A percentile compares a stretch with the other conserved stretches of the same genome.
Evolutionary conservation across 2,113 vertebrate genomes (phyloP).

Genomic region (Notarius quadriscutis): DNA sequence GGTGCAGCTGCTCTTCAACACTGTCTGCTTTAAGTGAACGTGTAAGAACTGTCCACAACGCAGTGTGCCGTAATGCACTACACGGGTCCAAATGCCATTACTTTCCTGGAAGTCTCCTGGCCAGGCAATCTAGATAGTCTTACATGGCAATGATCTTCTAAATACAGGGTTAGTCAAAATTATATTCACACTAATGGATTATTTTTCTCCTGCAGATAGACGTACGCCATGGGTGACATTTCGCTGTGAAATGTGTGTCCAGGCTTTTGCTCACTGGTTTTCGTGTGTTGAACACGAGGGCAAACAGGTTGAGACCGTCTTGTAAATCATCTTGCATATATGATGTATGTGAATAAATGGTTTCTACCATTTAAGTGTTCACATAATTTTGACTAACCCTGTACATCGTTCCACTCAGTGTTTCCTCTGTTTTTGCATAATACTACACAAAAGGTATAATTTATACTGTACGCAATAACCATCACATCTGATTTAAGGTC

Average conservation of each 20-base stretch:
- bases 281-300: no score
- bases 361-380: no score
- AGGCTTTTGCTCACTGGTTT: no score
- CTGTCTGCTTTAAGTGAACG: constrained; percentile 27
- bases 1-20: constrained; percentile 21
- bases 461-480: background rate
- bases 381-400: no score
- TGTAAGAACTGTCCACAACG: background rate
- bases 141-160: background rate
- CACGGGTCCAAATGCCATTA: background rate
- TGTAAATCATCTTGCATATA: no score
- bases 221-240: no score
- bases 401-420: background rate
- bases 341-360: no score
- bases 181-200: no score
- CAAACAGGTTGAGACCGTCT: no score
- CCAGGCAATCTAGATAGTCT: background rate
- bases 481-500: background rate
- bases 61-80: background rate
- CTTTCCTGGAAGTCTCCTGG: background rate
- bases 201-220: no score
- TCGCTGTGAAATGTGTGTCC: no score
- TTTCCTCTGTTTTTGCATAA: background rate
- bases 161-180: background rate
- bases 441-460: background rate